These are phyloP conservation scores for Choreutis nemorana DNA, from an alignment of 2,888 invertebrate species.

Conservation along the genomic window DNA sequence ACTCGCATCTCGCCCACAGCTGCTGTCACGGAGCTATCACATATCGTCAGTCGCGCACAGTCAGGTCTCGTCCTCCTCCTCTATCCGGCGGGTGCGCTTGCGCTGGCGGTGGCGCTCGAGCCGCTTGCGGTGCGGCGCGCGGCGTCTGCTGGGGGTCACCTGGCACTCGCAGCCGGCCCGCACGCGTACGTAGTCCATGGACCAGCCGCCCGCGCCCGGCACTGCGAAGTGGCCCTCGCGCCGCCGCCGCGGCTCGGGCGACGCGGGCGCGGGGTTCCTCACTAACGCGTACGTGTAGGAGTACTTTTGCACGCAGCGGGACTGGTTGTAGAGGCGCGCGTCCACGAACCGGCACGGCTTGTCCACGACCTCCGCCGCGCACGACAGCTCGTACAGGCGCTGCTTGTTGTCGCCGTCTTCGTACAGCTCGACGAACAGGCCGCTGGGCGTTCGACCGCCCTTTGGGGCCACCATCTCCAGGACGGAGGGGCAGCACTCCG, in stretches of 20 bases:
- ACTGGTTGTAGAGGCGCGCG: constrained; percentile 71
- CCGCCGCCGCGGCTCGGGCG: constrained; percentile 37
- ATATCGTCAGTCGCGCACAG: constrained; percentile 9
- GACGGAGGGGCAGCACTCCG: constrained; percentile 84
- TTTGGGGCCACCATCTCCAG: constrained; percentile 79
- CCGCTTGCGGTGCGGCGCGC: constrained; percentile 28
- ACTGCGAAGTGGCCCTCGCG: constrained; percentile 51
- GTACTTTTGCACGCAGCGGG: constrained; percentile 84
- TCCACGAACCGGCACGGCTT: constrained; percentile 80
- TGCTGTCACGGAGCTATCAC: too few species aligned
- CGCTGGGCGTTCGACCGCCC: constrained; percentile 78
- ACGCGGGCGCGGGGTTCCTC: constrained; percentile 61
- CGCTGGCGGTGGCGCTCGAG: constrained; percentile 37
- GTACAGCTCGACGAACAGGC: constrained; percentile 77
- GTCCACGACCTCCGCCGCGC: constrained; percentile 73
- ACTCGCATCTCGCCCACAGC: too few species aligned
- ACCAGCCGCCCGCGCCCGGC: constrained; percentile 70
- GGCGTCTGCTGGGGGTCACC: constrained; percentile 67
- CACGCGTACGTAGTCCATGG: constrained; percentile 83
- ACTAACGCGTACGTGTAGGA: constrained; percentile 87
- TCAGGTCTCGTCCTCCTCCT: constrained; percentile 51
- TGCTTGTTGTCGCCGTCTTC: constrained; percentile 74
- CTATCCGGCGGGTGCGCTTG: constrained; percentile 35
- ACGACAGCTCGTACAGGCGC: constrained; percentile 82
- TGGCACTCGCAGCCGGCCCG: constrained; percentile 88